Conservation (phyloP, 2,888 invertebrate species). For the Vandiemenella viatica region DNA sequence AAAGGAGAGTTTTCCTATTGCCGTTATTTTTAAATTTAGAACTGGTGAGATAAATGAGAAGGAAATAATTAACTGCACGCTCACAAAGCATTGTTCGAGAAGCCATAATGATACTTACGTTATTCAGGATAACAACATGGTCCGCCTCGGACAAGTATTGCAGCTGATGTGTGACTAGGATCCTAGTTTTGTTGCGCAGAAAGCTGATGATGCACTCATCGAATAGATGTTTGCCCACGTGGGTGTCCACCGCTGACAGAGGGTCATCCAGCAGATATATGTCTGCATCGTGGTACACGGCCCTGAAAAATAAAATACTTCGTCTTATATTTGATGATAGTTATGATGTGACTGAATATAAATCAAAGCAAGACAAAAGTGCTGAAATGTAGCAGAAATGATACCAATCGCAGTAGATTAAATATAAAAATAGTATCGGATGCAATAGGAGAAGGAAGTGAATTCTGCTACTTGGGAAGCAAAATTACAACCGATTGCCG, state of each 20-base stretch:
- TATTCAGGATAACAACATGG: slow-evolving; percentile 26
- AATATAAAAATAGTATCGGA: too few relatives aligned
- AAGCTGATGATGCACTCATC: slow-evolving; percentile 31
- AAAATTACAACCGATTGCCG: too few relatives aligned
- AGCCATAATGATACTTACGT: slow-evolving; percentile 19
- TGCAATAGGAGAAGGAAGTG: too few relatives aligned
- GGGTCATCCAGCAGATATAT: slow-evolving; percentile 71
- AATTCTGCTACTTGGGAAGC: too few relatives aligned
- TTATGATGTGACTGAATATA: neutral
- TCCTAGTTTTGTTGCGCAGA: slow-evolving; percentile 28
- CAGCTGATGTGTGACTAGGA: slow-evolving; percentile 26
- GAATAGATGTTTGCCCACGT: slow-evolving; percentile 58
- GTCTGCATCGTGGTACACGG: slow-evolving; percentile 58
- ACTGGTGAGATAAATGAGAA: too few relatives aligned
- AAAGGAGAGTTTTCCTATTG: too few relatives aligned
- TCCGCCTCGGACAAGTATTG: slow-evolving; percentile 22
- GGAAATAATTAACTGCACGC: too few relatives aligned
- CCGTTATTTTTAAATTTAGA: too few relatives aligned
- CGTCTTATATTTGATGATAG: neutral
- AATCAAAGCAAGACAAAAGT: too few relatives aligned
- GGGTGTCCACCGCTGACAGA: slow-evolving; percentile 64
- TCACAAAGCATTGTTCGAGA: too few relatives aligned
- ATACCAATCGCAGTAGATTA: too few relatives aligned
- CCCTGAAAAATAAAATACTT: slow-evolving; percentile 26
- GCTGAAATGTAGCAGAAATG: too few relatives aligned